Base-by-base conservation (phyloP, 2,888 invertebrate genomes). In the Plagiodera versicolora region DNA sequence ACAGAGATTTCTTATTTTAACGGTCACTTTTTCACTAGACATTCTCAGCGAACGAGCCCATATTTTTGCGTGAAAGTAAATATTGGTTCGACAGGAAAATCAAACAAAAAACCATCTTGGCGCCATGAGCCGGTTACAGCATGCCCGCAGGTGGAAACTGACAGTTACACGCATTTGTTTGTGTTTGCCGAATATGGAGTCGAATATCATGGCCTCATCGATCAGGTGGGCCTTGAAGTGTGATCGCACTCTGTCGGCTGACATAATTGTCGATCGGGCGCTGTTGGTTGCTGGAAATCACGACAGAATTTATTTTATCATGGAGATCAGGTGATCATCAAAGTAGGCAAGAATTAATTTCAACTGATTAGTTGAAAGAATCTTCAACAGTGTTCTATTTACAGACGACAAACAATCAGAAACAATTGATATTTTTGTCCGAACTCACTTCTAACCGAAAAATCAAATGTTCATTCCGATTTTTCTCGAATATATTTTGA, bases 181-280 rank as follows among this genome's bases (percentile, higher is more conserved):
- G 44, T 44, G 44, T 19, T 53, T 30, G 44, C 53, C 44, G 53
- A 53, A 53, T 53, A 32, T 20, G 24, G 28, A 24, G 24, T 53
- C 53, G 53, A 53, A 53, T 53, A 44, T 45, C 28, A 18, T 24
- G 53, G n/a, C 9, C 2, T 39, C 44, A 44, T 44, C 53, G 28
- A 53, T 53, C 53, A 53, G 44, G 24, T 17, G 44, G 53, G 53
- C 45, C 53, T 53, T 53, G 53, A 44, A 53, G 44, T 53, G 53
- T 44, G 53, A 24, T 44, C 10, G 39, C 4, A 39, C 14, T 20
- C 44, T 24, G 35, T 53, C 44, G 24, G 6, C 17, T 53, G 53
- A 53, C 45, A 39, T 39, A 14, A 39, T 39, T 39, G 39, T n/a
- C 6, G 6, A 39, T 10, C 11, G 32, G 32, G 32, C 32, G 32